Evolutionary conservation across 2,797 vertebrate genomes (phyloP).

Genomic region (Lateolabrax maculatus): DNA sequence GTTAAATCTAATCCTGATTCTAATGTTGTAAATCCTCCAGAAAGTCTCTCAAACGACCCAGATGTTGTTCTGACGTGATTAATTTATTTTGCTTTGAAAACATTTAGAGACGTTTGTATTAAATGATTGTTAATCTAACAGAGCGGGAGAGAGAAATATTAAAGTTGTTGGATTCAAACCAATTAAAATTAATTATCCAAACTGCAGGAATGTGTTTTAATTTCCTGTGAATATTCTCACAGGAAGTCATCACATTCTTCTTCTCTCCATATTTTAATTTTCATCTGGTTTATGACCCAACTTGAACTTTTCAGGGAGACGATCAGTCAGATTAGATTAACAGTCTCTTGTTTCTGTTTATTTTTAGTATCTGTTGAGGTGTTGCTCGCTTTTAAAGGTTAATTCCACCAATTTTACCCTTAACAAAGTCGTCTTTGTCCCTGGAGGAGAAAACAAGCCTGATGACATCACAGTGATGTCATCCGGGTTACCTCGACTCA

Average conservation of each 20-base stretch:
- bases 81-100: slow-evolving; percentile 22
- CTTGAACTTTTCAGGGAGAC: neutral
- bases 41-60: slow-evolving; percentile 1
- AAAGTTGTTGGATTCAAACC: neutral
- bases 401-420: too few relatives aligned
- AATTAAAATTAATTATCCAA: slow-evolving; percentile 2
- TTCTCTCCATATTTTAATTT: neutral
- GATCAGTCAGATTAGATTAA: neutral
- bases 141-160: neutral
- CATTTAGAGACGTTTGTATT: neutral
- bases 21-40: neutral
- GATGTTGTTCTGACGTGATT: neutral
- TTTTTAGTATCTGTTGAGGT: neutral
- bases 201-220: slow-evolving; percentile 30
- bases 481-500: too few relatives aligned
- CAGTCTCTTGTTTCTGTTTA: neutral
- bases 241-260: slow-evolving; percentile 16
- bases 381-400: too few relatives aligned
- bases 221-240: slow-evolving; percentile 11
- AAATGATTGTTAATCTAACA: slow-evolving; percentile 6
- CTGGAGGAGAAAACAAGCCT: too few relatives aligned
- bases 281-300: neutral
- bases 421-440: too few relatives aligned
- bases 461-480: slow-evolving; percentile 1
- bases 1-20: neutral